These are phyloP conservation scores for Eupithecia subumbrata DNA, from an alignment of 2,888 invertebrate species.

Conservation along the genomic window DNA sequence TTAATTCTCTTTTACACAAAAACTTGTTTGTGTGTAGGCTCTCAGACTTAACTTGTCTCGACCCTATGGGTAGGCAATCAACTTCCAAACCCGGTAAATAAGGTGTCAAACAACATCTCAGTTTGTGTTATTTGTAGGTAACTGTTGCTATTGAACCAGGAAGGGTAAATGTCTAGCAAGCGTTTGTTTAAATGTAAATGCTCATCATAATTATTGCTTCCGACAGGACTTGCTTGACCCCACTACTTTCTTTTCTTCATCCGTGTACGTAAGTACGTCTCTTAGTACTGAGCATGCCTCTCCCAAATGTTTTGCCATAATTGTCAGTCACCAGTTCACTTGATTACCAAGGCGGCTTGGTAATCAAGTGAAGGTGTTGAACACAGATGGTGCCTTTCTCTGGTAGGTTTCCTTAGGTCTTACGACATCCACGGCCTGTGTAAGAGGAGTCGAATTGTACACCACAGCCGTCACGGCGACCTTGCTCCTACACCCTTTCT, in stretches of 20 bases:
- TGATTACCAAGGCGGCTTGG: background rate
- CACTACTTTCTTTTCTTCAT: background rate
- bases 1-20: background rate
- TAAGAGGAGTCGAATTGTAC: too few relatives aligned
- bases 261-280: background rate
- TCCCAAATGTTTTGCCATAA: background rate
- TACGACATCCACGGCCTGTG: background rate
- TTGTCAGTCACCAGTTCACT: too few relatives aligned
- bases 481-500: too few relatives aligned
- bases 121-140: background rate
- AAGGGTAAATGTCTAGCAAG: background rate
- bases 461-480: too few relatives aligned
- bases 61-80: background rate
- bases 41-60: background rate
- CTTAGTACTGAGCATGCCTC: background rate
- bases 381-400: background rate
- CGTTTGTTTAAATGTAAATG: background rate
- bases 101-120: background rate
- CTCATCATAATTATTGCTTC: background rate
- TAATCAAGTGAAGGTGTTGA: background rate
- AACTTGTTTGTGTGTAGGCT: background rate
- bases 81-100: background rate
- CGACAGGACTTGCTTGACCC: background rate
- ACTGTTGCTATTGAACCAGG: background rate
- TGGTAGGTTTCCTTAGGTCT: background rate